Conservation (phyloP, 2,797 vertebrate species). For the Poeciliopsis infans region DNA sequence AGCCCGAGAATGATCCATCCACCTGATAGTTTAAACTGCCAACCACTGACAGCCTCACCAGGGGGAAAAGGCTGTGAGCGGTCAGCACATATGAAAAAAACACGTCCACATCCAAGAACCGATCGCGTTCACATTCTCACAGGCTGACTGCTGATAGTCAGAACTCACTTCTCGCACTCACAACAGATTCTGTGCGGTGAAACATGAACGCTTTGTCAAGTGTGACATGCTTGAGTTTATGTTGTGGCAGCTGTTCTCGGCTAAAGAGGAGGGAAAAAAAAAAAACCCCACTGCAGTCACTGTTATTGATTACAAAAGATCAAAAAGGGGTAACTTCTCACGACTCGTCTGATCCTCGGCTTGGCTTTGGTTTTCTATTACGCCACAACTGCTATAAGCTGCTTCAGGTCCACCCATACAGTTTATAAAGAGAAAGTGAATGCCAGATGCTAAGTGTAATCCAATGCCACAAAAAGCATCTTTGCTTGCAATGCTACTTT, state of each 20-base stretch:
- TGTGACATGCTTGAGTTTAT: constrained; percentile 55
- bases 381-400: constrained; percentile 59
- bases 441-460: constrained; percentile 63
- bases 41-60: constrained; percentile 39
- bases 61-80: constrained; percentile 31
- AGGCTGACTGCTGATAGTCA: constrained; percentile 31
- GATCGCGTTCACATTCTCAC: constrained; percentile 17
- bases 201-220: constrained; percentile 50
- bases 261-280: constrained; percentile 3
- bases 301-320: constrained; percentile 73
- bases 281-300: constrained; percentile 44
- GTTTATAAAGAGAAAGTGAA: constrained; percentile 60
- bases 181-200: constrained; percentile 36
- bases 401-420: constrained; percentile 51
- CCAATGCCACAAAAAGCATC: constrained; percentile 58
- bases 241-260: constrained; percentile 65
- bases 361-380: constrained; percentile 67
- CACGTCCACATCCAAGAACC: constrained; percentile 28
- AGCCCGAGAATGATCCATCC: constrained; percentile 35
- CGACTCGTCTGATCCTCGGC: constrained; percentile 53
- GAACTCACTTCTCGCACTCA: constrained; percentile 33
- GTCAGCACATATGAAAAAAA: constrained; percentile 28
- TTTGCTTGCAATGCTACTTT: constrained; percentile 62
- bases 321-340: constrained; percentile 41
- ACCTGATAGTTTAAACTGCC: constrained; percentile 32